These are phyloP conservation scores for Diploptera punctata DNA, from an alignment of 2,888 invertebrate species.

Conservation along the genomic window DNA sequence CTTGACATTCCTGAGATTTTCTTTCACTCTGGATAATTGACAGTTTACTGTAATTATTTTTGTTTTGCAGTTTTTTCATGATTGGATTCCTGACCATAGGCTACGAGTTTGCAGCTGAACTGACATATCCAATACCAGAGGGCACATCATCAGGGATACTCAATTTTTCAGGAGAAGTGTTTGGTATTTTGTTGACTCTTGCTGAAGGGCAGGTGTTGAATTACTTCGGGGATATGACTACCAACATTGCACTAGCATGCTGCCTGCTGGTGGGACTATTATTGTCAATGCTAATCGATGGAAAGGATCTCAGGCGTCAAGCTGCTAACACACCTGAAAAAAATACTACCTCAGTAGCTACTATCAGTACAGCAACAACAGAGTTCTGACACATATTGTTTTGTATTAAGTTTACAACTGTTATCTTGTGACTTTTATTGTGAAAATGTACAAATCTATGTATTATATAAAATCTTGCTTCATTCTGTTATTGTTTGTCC, in stretches of 20 bases:
- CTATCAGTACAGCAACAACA: too few species aligned
- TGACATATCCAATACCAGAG: slow-evolving; percentile 97
- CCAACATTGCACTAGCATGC: slow-evolving; percentile 80
- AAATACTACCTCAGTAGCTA: background rate
- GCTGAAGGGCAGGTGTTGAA: slow-evolving; percentile 59
- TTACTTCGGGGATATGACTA: slow-evolving; percentile 73
- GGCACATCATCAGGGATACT: slow-evolving; percentile 96
- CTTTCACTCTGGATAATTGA: too few species aligned
- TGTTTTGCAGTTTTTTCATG: slow-evolving; percentile 88
- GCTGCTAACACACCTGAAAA: slow-evolving; percentile 15
- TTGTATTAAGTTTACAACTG: too few species aligned
- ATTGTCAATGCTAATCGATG: slow-evolving; percentile 78
- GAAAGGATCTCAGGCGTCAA: slow-evolving; percentile 30
- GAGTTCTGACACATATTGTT: too few species aligned
- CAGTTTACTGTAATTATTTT: too few species aligned
- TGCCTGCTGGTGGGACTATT: slow-evolving; percentile 78
- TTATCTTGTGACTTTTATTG: too few species aligned
- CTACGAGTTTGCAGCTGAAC: slow-evolving; percentile 96
- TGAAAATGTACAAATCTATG: too few species aligned
- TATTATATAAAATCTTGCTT: too few species aligned
- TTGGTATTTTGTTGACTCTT: slow-evolving; percentile 82
- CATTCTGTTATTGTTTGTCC: too few species aligned
- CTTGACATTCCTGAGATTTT: too few species aligned
- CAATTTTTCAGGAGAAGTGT: slow-evolving; percentile 82
- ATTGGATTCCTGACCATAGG: slow-evolving; percentile 98